Evolutionary conservation across 2,113 vertebrate species (phyloP), one percentile per base, ranked within the genome.

Genomic region (Plestiodon gilberti): DNA sequence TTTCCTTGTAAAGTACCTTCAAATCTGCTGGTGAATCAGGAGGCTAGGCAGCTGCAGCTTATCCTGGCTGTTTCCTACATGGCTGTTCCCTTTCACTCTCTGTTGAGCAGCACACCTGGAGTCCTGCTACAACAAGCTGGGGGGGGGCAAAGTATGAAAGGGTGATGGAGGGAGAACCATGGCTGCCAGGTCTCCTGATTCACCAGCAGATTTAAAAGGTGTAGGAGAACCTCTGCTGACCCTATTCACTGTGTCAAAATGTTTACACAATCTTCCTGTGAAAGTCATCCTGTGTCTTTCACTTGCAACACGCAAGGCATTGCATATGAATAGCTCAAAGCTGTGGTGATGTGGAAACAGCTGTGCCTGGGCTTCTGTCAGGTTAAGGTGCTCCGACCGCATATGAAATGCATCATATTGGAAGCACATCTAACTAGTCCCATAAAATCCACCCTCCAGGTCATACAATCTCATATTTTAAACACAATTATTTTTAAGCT

Each of bases 401-500:
- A 33, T 73, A 85, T 87, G 84, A 92, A 93, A 87, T 38, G 69
- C 62, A 89, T 81, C 74, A 83, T 67, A 86, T 86, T 74, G 93
- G 79, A 92, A 81, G 80, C 69, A 84, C 88, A 84, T 52, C 88
- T 88, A 85, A 90, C 78, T 83, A 78, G 82, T 93, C 85, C 88
- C 71, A 38, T 89, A 88, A 88, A 85, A 83, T 83, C 75, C 48
- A 0, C 73, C 28, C 77, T 67, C 22, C 40, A 38, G 86, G 59
- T 62, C 89, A 83, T 82, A 89, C 89, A 35, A 73, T 78, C 88
- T 78, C 90, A 83, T 89, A 90, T 87, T 87, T 77, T 92, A 92
- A 85, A 90, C 71, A 81, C 33, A 71, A 89, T 84, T 87, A 73
- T 69, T 73, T 77, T 79, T 91, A n/a, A 76, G 74, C 0, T 78